Evolutionary conservation across 2,113 vertebrate species (phyloP).

Genomic region (Pachypanchax playfairii): DNA sequence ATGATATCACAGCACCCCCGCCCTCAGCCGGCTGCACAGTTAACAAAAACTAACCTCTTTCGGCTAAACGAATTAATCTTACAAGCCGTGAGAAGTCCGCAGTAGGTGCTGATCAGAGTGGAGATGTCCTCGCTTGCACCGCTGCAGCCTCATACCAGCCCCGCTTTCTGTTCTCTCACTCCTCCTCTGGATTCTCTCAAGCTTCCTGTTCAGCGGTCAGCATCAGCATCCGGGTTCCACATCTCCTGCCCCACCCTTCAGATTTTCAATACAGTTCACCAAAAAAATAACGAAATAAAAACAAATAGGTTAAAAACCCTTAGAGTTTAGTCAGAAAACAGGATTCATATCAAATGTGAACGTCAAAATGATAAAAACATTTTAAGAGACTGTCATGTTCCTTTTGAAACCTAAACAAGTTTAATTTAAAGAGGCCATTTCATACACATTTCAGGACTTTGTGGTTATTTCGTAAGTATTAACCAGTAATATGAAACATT

Average conservation of each 20-base stretch:
- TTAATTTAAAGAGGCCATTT: no score
- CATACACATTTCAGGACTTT: no score
- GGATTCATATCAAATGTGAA: no score
- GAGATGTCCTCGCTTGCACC: constrained; percentile 36
- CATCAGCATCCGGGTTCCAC: constrained; percentile 84
- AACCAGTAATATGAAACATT: no score
- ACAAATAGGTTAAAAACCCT: no score
- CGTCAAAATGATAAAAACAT: no score
- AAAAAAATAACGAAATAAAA: no score
- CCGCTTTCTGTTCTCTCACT: constrained; percentile 38
- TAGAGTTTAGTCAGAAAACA: no score
- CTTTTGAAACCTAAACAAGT: no score
- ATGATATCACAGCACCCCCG: constrained; percentile 67
- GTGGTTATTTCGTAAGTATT: no score
- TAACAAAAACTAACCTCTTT: neutral
- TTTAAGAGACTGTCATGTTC: no score
- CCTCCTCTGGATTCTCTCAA: constrained; percentile 30
- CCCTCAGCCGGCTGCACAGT: constrained; percentile 12
- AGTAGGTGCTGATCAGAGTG: constrained; percentile 10
- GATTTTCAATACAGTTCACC: no score
- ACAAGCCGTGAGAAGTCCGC: constrained; percentile 16
- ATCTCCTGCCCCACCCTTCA: constrained; percentile 32
- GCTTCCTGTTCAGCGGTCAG: constrained; percentile 69
- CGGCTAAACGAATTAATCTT: neutral
- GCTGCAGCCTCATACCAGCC: constrained; percentile 26